Evolutionary conservation across 2,113 vertebrate genomes (phyloP).

Genomic region (Bostrychus sinensis): DNA sequence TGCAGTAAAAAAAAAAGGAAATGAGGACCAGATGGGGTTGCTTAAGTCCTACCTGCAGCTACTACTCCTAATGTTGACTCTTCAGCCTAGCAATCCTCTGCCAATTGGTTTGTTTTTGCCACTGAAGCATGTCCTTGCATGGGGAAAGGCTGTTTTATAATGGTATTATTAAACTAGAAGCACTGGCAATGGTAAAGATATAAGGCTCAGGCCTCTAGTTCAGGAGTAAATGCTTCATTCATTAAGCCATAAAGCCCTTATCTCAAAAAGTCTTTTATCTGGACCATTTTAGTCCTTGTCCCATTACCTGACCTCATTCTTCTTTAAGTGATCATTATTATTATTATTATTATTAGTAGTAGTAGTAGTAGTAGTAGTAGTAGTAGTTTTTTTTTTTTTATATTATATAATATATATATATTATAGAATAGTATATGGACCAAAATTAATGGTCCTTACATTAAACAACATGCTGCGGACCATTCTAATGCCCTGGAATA

Average conservation of each 20-base stretch:
- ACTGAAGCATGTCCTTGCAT: not conserved
- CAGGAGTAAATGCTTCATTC: too few relatives aligned
- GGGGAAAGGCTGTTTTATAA: not conserved
- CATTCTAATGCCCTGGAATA: not conserved
- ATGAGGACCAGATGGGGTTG: constrained; percentile 11
- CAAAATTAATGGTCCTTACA: not conserved
- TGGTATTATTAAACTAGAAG: not conserved
- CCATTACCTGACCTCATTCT: too few relatives aligned
- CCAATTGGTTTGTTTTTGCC: not conserved
- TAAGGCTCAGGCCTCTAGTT: too few relatives aligned
- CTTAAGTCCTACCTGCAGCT: constrained; percentile 2
- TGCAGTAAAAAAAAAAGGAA: constrained; percentile 16
- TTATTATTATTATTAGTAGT: too few relatives aligned
- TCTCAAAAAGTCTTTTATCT: too few relatives aligned
- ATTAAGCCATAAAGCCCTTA: too few relatives aligned
- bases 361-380: too few relatives aligned
- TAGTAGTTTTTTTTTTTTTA: too few relatives aligned
- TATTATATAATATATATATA: too few relatives aligned
- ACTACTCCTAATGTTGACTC: constrained; percentile 1
- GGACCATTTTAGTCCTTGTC: too few relatives aligned
- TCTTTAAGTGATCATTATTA: too few relatives aligned
- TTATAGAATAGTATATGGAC: not conserved
- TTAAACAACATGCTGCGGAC: not conserved
- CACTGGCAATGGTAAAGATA: not conserved
- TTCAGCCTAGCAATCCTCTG: not conserved